A percentile compares a stretch with the other conserved stretches of the same genome.
These are phyloP conservation scores for Thunnus albacares DNA, from an alignment of 2,797 vertebrate genomes.

Conservation along the genomic window DNA sequence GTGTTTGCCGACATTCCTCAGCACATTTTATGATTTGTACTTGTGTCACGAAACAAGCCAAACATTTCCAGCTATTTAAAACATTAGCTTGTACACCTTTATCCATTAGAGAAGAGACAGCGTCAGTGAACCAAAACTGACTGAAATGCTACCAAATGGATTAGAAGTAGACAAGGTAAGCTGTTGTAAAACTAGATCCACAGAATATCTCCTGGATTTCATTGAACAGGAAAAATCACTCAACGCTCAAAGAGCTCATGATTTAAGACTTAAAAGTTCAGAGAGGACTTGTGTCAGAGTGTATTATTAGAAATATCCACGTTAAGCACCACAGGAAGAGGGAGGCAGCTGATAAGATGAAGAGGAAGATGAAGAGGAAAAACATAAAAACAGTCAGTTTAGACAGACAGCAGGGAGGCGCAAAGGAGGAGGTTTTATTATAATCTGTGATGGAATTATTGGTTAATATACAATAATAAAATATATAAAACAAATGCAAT, in stretches of 20 bases:
- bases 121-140: not conserved
- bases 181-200: too few species aligned
- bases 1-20: conserved; percentile 20
- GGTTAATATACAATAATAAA: too few species aligned
- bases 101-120: not conserved
- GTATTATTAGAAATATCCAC: conserved; percentile 27
- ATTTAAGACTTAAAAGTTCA: not conserved
- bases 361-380: not conserved
- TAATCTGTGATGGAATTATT: too few species aligned
- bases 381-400: too few species aligned
- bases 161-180: too few species aligned
- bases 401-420: too few species aligned
- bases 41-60: conserved; percentile 8
- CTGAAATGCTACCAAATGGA: not conserved
- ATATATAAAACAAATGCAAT: too few species aligned
- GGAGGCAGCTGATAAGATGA: not conserved
- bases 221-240: not conserved
- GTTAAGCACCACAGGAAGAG: conserved; percentile 14
- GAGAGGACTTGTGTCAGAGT: not conserved
- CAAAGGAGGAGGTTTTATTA: too few species aligned
- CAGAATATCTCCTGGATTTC: not conserved
- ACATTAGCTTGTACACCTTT: not conserved
- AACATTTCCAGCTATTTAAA: conserved; percentile 21
- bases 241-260: not conserved
- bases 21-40: not conserved